These are phyloP conservation scores for Eupithecia subumbrata DNA, from an alignment of 2,888 invertebrate genomes.

Conservation along the genomic window DNA sequence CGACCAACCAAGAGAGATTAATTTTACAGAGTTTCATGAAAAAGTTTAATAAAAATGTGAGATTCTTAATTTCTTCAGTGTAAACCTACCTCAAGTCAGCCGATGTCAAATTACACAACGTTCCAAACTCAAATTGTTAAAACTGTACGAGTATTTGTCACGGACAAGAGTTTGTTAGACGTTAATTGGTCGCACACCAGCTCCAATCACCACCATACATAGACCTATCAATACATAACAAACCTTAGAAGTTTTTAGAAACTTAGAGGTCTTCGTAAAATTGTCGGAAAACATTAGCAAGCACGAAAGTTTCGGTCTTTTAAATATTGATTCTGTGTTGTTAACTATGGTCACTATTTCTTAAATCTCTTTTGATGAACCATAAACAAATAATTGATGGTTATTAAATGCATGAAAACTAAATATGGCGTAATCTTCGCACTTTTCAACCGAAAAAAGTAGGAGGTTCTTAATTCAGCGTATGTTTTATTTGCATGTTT, in stretches of 20 bases:
- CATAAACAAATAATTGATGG: constrained; percentile 68
- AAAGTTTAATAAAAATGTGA: neutral
- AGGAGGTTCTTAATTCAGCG: neutral
- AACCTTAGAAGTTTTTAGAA: constrained; percentile 10
- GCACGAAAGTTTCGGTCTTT: constrained; percentile 68
- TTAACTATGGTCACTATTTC: constrained; percentile 74
- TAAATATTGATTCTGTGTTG: constrained; percentile 73
- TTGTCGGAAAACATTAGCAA: constrained; percentile 47
- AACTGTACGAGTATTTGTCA: constrained; percentile 82
- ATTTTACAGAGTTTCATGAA: too few species aligned
- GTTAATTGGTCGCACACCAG: constrained; percentile 77
- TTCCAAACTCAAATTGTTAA: constrained; percentile 78
- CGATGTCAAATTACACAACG: constrained; percentile 74
- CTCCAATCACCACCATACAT: constrained; percentile 51
- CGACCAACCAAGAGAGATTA: too few species aligned
- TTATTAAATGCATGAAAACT: constrained; percentile 18
- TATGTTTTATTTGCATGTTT: neutral
- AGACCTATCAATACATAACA: constrained; percentile 38
- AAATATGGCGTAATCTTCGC: constrained; percentile 24
- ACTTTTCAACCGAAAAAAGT: constrained; percentile 13
- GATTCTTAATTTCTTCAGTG: constrained; percentile 35
- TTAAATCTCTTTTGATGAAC: constrained; percentile 68
- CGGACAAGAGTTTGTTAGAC: constrained; percentile 77
- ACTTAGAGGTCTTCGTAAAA: constrained; percentile 20
- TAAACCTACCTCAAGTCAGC: constrained; percentile 53